These are phyloP conservation scores for Athene cunicularia DNA, from an alignment of 2,113 vertebrate species.

Conservation along the genomic window DNA sequence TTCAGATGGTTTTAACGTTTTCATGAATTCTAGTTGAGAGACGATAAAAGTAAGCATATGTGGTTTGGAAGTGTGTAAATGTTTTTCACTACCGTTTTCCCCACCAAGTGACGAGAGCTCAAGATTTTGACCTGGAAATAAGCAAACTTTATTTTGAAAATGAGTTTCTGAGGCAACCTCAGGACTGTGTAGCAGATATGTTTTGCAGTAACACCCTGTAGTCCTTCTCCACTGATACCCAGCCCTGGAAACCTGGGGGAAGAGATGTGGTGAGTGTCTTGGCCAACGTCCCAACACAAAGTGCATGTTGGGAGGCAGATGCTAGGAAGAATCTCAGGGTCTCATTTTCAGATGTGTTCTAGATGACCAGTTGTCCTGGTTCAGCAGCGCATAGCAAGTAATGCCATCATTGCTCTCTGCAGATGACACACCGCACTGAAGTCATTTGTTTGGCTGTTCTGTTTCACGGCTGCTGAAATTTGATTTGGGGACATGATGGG, in stretches of 20 bases:
- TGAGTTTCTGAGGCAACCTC: background rate
- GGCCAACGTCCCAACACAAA: background rate
- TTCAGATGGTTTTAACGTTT: background rate
- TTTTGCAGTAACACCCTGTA: background rate
- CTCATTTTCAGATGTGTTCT: background rate
- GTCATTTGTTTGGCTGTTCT: background rate
- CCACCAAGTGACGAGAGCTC: background rate
- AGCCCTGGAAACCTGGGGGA: background rate
- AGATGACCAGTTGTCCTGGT: background rate
- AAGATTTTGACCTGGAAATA: background rate
- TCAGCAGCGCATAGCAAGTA: background rate
- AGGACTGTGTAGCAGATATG: background rate
- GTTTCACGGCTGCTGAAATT: background rate
- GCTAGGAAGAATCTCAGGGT: background rate
- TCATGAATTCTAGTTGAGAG: background rate
- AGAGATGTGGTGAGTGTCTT: background rate
- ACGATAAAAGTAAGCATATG: rapidly evolving
- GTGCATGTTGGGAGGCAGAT: background rate
- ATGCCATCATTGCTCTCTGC: background rate
- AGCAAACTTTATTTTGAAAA: background rate
- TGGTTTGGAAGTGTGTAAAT: background rate
- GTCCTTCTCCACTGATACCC: background rate
- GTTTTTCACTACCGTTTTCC: background rate
- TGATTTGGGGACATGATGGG: rapidly evolving
- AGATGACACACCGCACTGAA: background rate